A percentile compares a stretch with the other conserved stretches of the same genome.
These are phyloP conservation scores for Platyscapa corneri DNA, from an alignment of 1,140 invertebrate genomes.

Conservation along the genomic window DNA sequence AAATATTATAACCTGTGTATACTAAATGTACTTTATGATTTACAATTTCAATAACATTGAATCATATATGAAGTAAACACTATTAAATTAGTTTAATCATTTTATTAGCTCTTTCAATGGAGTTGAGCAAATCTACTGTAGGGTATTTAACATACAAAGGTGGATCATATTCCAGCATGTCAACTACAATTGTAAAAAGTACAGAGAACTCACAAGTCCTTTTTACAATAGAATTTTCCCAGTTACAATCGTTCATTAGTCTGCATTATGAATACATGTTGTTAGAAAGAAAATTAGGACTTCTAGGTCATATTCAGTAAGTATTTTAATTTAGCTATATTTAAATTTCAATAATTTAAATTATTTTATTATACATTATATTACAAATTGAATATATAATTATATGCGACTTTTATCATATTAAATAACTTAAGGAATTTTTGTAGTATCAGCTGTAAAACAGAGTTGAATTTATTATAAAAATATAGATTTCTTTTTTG, in stretches of 20 bases:
- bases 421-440: too few relatives aligned
- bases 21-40: too few relatives aligned
- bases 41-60: background rate
- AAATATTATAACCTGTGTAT: too few relatives aligned
- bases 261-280: slow-evolving; percentile 86
- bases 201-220: slow-evolving; percentile 78
- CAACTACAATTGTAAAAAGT: slow-evolving; percentile 85
- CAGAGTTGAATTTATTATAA: too few relatives aligned
- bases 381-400: too few relatives aligned
- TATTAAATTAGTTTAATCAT: background rate
- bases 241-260: slow-evolving; percentile 85
- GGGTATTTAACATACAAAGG: slow-evolving; percentile 90
- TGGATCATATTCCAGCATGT: slow-evolving; percentile 83
- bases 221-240: slow-evolving; percentile 86
- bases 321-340: slow-evolving; percentile 55
- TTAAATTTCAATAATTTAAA: background rate
- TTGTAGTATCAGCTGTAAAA: too few relatives aligned
- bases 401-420: too few relatives aligned
- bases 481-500: too few relatives aligned
- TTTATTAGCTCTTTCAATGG: slow-evolving; percentile 84
- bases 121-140: slow-evolving; percentile 88
- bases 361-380: too few relatives aligned
- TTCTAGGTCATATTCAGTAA: slow-evolving; percentile 87
- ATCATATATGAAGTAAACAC: background rate
- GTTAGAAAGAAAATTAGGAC: slow-evolving; percentile 83